Conservation (phyloP, 2,113 vertebrate genomes). For the Oreochromis aureus region DNA sequence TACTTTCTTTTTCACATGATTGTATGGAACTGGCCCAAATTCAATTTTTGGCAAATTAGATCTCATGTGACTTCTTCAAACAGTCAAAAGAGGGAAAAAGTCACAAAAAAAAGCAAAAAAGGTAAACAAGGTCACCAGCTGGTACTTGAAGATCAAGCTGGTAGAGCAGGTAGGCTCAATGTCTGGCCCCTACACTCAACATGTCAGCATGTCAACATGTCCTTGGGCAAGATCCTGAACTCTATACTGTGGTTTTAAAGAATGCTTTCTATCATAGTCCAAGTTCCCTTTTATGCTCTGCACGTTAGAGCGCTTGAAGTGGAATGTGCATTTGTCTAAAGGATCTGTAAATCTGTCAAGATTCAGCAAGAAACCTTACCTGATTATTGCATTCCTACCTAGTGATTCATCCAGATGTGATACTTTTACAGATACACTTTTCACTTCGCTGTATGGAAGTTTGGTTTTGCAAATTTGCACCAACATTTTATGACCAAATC, state of each 20-base stretch:
- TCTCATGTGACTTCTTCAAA: background rate
- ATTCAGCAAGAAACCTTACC: background rate
- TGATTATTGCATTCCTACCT: background rate
- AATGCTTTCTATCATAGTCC: background rate
- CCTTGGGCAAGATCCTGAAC: background rate
- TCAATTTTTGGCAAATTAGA: background rate
- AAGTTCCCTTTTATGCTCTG: background rate
- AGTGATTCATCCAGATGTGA: background rate
- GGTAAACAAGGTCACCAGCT: background rate
- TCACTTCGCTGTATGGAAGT: background rate
- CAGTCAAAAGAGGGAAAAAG: fast-evolving
- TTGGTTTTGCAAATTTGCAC: background rate
- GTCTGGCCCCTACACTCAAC: background rate
- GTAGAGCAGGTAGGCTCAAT: background rate
- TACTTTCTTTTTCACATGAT: background rate
- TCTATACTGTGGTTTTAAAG: background rate
- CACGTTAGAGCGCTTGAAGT: background rate
- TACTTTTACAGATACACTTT: background rate
- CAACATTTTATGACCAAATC: background rate
- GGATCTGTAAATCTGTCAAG: background rate
- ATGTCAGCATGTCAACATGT: background rate
- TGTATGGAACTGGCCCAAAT: background rate
- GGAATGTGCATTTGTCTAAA: background rate
- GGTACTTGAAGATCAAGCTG: background rate
- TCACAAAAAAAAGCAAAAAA: background rate